Evolutionary conservation across 2,888 invertebrate species (phyloP).

Genomic region (Ferdinandea cuprea): DNA sequence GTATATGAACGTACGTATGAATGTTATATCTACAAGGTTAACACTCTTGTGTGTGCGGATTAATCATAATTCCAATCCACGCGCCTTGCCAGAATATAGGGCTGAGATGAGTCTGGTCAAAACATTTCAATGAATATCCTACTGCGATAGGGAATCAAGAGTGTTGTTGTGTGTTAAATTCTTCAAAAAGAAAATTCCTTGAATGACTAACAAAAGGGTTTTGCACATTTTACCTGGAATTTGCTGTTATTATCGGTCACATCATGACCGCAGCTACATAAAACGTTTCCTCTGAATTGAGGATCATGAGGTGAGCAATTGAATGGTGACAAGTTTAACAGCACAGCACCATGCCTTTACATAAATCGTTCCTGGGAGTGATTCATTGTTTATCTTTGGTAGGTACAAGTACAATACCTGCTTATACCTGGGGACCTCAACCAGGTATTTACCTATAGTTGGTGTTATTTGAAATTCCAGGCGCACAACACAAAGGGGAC

Average conservation of each 20-base stretch:
- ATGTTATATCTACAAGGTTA: background rate
- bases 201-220: background rate
- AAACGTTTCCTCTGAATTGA: background rate
- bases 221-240: background rate
- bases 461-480: too few species aligned
- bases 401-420: too few species aligned
- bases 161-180: background rate
- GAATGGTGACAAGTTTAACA: slow-evolving; percentile 1
- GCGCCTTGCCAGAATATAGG: background rate
- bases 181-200: background rate
- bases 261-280: background rate
- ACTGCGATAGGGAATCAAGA: background rate
- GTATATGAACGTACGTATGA: background rate
- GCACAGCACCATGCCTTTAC: background rate
- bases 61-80: background rate
- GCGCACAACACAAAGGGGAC: too few species aligned
- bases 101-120: background rate
- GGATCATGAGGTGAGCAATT: background rate
- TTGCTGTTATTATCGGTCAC: background rate
- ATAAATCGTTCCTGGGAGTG: background rate
- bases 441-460: too few species aligned
- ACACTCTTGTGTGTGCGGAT: background rate
- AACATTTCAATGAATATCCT: too few species aligned
- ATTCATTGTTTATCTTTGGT: background rate
- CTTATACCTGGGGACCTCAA: background rate